phyloP scores from a whole-genome alignment of 2,888 invertebrate species.

The Hylaea fasciaria region DNA sequence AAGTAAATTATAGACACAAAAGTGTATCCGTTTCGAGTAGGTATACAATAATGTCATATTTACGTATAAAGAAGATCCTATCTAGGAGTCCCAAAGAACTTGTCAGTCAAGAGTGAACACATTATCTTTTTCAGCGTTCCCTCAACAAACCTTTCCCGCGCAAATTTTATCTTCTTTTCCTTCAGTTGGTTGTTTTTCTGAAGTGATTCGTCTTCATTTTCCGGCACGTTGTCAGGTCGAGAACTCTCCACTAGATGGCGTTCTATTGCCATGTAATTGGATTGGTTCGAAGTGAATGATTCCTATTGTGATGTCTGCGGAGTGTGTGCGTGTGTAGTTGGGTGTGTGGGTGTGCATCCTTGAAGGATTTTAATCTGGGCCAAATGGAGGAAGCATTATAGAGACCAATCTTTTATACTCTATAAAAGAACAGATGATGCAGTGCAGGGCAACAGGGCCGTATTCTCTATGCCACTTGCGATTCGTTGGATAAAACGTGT shows the following conservation, averaged over 20 bases:
- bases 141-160: constrained; percentile 2
- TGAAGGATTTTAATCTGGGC: constrained; percentile 5
- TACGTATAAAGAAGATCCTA: too few relatives aligned
- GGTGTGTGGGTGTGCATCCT: not conserved
- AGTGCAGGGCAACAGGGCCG: too few relatives aligned
- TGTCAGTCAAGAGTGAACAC: too few relatives aligned
- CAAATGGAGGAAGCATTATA: not conserved
- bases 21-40: too few relatives aligned
- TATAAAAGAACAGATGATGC: too few relatives aligned
- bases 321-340: not conserved
- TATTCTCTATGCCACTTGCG: too few relatives aligned
- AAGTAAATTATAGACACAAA: too few relatives aligned
- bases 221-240: constrained; percentile 35
- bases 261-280: constrained; percentile 41
- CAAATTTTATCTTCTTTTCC: constrained; percentile 22
- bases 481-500: too few relatives aligned
- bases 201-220: constrained; percentile 40
- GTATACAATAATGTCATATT: too few relatives aligned
- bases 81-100: too few relatives aligned
- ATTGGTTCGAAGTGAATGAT: constrained; percentile 38
- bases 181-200: constrained; percentile 31
- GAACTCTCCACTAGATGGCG: constrained; percentile 28
- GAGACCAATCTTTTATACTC: too few relatives aligned
- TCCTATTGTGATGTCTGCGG: constrained; percentile 28
- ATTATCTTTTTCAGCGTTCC: not conserved